Base-by-base conservation (phyloP, 2,113 vertebrate species). In the Larimichthys polyactis region DNA sequence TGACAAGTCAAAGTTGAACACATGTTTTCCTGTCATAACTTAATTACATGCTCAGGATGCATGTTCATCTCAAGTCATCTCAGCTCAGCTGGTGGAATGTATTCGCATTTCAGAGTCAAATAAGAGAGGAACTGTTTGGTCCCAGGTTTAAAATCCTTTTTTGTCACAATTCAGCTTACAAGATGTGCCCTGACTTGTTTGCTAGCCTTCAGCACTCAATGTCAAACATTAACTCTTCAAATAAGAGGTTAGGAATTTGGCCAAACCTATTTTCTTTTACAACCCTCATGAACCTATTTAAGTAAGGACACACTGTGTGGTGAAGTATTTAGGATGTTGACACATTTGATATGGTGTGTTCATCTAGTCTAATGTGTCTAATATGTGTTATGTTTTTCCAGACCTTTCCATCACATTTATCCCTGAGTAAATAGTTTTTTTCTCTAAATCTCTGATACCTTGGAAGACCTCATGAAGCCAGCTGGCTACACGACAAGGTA, bases 221-320 rank as follows among this genome's bases (percentile, higher is more conserved):
- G 89, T 93, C 77, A 94, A 93, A 92, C 77, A 93, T 93, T 91
- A 90, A 93, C 91, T 54, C 49, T 52, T 84, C 43, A 48, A 27
- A 90, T 66, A 54, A 77, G 64, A 57, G 36, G 40, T 60, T n/a
- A 19, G n/a, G 55, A 76, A 74, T 81, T 75, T 65, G 81, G 5
- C 66, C 36, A 40, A 9, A 40, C 36, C 49, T 54, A 5, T 71
- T 69, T 60, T 69, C 48, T 69, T 52, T 15, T 0, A 20, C 32
- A 49, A n/a, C 10, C 6, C 10, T 72, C 60, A 3, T 3, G 1
- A 66, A 43, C 46, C 40, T 64, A 72, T 82, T 77, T 63, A 75
- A 64, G 20, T 62, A 76, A 24, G 85, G 55, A 79, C 62, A 44
- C 24, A 64, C 32, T 54, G 15, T 66, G 11, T 54, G n/a, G 51